Percentiles rank a stretch among this genome's conserved stretches.
Conservation (phyloP, 2,113 vertebrate genomes). For the Gnathonemus longibarbis region DNA sequence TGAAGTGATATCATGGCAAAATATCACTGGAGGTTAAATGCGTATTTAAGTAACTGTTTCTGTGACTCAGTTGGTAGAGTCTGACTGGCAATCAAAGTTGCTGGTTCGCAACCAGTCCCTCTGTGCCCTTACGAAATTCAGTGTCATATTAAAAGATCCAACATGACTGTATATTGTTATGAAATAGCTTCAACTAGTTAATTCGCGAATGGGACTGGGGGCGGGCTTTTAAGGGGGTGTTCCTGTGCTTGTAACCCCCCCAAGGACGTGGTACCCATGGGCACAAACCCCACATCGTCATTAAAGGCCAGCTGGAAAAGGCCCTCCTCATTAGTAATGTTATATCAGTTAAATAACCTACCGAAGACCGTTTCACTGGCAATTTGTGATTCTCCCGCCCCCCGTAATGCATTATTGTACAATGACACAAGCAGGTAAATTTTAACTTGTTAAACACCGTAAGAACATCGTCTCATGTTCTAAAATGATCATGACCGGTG, state of each 20-base stretch:
- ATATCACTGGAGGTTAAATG: neutral
- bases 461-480: neutral
- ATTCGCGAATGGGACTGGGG: no score
- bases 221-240: no score
- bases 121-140: neutral
- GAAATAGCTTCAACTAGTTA: no score
- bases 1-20: neutral
- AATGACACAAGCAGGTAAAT: neutral
- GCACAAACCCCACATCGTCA: no score
- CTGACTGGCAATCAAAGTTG: neutral
- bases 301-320: no score
- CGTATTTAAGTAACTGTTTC: neutral
- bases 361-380: neutral
- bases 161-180: no score
- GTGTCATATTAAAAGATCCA: neutral
- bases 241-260: no score
- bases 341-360: neutral
- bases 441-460: neutral
- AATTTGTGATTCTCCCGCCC: no score
- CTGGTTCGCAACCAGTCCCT: neutral
- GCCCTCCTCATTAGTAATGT: neutral
- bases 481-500: neutral
- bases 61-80: neutral
- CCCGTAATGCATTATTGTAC: neutral
- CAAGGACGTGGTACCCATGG: no score